Evolutionary conservation across 2,797 vertebrate species (phyloP).

Genomic region (Sebastes matsubarae): DNA sequence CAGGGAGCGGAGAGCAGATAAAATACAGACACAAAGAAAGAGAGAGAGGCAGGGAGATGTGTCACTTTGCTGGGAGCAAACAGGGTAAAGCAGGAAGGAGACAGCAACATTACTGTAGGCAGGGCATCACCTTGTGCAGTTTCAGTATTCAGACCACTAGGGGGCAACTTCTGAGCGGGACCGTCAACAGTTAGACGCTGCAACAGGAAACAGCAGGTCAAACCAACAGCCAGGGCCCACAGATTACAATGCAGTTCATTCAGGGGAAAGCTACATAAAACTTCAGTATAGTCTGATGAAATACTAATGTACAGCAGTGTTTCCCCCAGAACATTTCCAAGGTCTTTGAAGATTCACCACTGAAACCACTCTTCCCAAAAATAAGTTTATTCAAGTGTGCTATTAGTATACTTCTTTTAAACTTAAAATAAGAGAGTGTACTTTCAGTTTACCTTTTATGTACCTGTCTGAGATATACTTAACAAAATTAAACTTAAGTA

Average conservation of each 20-base stretch:
- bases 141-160: conserved; percentile 80
- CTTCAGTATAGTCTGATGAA: neutral
- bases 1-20: conserved; percentile 19
- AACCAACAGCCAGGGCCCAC: conserved; percentile 43
- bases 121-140: conserved; percentile 82
- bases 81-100: conserved; percentile 40
- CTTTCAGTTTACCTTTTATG: no score
- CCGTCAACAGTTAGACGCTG: conserved; percentile 78
- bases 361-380: neutral
- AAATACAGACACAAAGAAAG: conserved; percentile 21
- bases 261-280: neutral
- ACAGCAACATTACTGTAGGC: conserved; percentile 24
- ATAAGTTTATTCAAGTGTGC: no score
- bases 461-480: no score
- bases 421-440: no score
- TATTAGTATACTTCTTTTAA: no score
- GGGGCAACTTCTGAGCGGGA: conserved; percentile 80
- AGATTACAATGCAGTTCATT: conserved; percentile 29
- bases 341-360: neutral
- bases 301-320: neutral
- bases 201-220: conserved; percentile 72
- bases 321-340: neutral
- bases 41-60: conserved; percentile 9
- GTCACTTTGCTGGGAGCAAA: conserved; percentile 29
- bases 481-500: no score